Evolutionary conservation across 2,113 vertebrate species (phyloP).

Genomic region (Pseudorhombus dupliciocellatus): DNA sequence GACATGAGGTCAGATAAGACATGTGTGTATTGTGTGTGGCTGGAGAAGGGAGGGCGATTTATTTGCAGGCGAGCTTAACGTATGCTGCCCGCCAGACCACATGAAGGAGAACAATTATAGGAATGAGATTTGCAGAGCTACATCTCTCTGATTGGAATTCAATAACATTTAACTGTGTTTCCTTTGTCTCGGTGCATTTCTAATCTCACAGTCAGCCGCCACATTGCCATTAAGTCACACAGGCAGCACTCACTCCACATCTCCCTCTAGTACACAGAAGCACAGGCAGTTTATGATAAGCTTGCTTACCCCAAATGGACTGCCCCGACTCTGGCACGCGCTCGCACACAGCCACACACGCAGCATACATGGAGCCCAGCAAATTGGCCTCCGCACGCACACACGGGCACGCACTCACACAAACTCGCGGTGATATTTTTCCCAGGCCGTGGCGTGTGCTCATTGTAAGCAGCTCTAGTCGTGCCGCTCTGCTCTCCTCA

Average conservation of each 20-base stretch:
- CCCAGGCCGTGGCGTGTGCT: constrained; percentile 39
- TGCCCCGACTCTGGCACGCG: constrained; percentile 4
- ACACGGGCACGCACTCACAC: constrained; percentile 14
- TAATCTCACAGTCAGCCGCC: constrained; percentile 12
- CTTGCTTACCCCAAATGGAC: constrained; percentile 47
- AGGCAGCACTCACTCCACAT: constrained; percentile 1
- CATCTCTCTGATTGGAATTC: constrained; percentile 62
- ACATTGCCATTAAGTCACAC: constrained; percentile 29
- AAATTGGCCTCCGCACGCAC: constrained; percentile 47
- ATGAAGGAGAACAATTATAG: constrained; percentile 60
- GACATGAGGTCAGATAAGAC: constrained; percentile 35
- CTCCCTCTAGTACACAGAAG: not conserved
- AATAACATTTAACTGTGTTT: not conserved
- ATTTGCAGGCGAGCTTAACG: constrained; percentile 46
- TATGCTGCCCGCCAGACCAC: constrained; percentile 42
- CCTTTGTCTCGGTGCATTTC: not conserved
- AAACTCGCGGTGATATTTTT: constrained; percentile 44
- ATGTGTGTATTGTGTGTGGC: not conserved
- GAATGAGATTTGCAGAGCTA: constrained; percentile 58
- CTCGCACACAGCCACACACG: constrained; percentile 29
- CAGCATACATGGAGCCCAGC: constrained; percentile 47
- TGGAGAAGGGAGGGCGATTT: constrained; percentile 1
- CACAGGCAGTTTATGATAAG: constrained; percentile 46
- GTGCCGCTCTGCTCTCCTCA: constrained; percentile 49
- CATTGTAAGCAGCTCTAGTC: constrained; percentile 40